Percentiles rank a stretch among this genome's conserved stretches.
These are phyloP conservation scores for Lithodes maja DNA, from an alignment of 2,888 invertebrate species.

Conservation along the genomic window DNA sequence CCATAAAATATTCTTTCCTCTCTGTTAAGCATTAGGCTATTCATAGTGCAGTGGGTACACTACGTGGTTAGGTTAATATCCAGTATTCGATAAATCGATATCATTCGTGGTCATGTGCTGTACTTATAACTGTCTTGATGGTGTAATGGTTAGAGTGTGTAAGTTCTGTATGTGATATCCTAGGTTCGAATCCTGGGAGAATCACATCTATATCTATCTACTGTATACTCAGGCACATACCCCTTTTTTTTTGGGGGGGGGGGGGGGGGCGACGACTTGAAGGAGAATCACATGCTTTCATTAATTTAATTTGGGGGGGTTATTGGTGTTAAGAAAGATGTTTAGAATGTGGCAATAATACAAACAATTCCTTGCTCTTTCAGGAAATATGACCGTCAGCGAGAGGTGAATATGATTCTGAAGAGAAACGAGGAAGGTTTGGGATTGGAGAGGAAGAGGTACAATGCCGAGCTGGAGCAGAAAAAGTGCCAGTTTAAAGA, in stretches of 20 bases:
- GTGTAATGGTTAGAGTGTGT: too few relatives aligned
- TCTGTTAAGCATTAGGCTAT: too few relatives aligned
- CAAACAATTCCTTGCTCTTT: neutral
- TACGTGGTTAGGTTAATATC: too few relatives aligned
- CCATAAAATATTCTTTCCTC: too few relatives aligned
- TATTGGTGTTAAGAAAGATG: neutral
- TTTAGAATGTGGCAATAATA: neutral
- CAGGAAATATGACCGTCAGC: neutral
- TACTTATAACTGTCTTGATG: too few relatives aligned
- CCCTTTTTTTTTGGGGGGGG: neutral
- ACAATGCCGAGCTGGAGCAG: neutral
- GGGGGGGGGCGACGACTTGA: neutral
- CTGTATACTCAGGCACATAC: too few relatives aligned
- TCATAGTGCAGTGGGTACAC: too few relatives aligned
- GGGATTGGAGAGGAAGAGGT: neutral
- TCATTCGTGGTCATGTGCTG: too few relatives aligned
- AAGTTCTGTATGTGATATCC: too few relatives aligned
- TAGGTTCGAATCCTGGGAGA: too few relatives aligned
- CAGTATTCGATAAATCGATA: too few relatives aligned
- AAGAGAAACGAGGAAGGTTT: neutral
- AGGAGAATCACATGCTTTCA: neutral
- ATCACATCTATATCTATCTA: too few relatives aligned
- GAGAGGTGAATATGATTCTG: neutral
- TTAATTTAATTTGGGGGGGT: neutral
- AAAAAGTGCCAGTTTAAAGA: neutral